Percentiles rank a stretch among this genome's conserved stretches.
These are phyloP conservation scores for Centropyge bicolor DNA, from an alignment of 2,797 vertebrate species.

Conservation along the genomic window DNA sequence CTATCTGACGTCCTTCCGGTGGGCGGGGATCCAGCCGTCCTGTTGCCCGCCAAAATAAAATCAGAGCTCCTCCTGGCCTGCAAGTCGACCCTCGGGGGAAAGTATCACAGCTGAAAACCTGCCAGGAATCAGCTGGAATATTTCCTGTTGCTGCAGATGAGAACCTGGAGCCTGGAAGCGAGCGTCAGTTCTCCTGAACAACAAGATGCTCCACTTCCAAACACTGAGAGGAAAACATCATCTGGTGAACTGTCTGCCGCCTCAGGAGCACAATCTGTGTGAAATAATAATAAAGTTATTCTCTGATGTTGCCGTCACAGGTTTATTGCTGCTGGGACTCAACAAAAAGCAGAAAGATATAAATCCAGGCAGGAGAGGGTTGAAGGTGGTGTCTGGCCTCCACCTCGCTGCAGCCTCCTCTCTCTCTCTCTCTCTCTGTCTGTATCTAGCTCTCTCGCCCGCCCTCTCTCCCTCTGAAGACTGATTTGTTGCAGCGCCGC, in stretches of 20 bases:
- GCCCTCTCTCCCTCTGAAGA: constrained; percentile 61
- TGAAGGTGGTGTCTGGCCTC: constrained; percentile 40
- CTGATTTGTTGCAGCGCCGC: constrained; percentile 74
- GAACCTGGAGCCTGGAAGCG: not conserved
- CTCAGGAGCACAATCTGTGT: not conserved
- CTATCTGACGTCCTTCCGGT: not conserved
- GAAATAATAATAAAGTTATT: constrained; percentile 41
- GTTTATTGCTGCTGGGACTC: constrained; percentile 59
- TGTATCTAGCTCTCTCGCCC: constrained; percentile 26
- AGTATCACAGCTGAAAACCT: not conserved
- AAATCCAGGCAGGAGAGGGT: constrained; percentile 46
- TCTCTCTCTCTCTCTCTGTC: constrained; percentile 43
- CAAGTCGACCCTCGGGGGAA: not conserved
- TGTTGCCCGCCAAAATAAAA: constrained; percentile 20
- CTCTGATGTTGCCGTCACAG: constrained; percentile 27
- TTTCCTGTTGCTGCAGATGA: not conserved
- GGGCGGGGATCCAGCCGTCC: not conserved
- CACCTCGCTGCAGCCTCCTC: constrained; percentile 1
- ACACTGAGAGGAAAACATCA: not conserved
- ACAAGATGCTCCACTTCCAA: not conserved
- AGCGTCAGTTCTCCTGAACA: not conserved
- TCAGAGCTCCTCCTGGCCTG: not conserved
- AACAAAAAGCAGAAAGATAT: constrained; percentile 9
- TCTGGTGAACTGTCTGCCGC: constrained; percentile 15
- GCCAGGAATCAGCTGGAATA: not conserved